Conservation (phyloP, 92 coral and sea anemone species). For the Heteractis magnifica region DNA sequence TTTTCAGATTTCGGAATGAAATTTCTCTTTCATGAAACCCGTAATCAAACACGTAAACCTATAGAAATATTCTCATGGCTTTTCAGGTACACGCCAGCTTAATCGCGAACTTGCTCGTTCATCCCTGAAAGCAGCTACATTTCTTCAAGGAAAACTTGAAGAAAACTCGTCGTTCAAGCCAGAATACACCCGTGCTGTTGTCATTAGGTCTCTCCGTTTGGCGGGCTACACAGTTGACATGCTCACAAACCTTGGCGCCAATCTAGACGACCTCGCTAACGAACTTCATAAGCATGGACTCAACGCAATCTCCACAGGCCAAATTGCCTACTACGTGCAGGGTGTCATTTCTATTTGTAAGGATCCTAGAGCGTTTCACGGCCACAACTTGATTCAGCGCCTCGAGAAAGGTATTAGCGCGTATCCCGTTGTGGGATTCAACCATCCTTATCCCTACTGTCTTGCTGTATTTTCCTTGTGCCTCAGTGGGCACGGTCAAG, state of each 20-base stretch:
- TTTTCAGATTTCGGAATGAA: too few species aligned
- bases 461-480: constrained; percentile 68
- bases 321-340: constrained; percentile 49
- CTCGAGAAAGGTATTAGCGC: constrained; percentile 38
- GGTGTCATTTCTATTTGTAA: constrained; percentile 31
- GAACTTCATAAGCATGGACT: constrained; percentile 40
- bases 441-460: constrained; percentile 71
- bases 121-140: constrained; percentile 66
- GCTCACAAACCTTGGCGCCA: constrained; percentile 32
- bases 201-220: constrained; percentile 49
- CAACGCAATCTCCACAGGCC: constrained; percentile 46
- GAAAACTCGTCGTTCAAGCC: constrained; percentile 18
- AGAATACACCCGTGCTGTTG: constrained; percentile 56
- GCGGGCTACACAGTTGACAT: constrained; percentile 57
- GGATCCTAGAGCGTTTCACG: constrained; percentile 61
- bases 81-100: constrained; percentile 48
- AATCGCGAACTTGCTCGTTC: constrained; percentile 67
- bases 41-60: too few species aligned
- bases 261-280: constrained; percentile 21
- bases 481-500: constrained; percentile 37
- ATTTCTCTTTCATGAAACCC: too few species aligned
- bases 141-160: constrained; percentile 15
- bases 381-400: constrained; percentile 43
- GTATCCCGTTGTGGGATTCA: constrained; percentile 43
- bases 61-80: not conserved